Evolutionary conservation across 2,797 vertebrate species (phyloP).

Genomic region (Sus cebifrons): DNA sequence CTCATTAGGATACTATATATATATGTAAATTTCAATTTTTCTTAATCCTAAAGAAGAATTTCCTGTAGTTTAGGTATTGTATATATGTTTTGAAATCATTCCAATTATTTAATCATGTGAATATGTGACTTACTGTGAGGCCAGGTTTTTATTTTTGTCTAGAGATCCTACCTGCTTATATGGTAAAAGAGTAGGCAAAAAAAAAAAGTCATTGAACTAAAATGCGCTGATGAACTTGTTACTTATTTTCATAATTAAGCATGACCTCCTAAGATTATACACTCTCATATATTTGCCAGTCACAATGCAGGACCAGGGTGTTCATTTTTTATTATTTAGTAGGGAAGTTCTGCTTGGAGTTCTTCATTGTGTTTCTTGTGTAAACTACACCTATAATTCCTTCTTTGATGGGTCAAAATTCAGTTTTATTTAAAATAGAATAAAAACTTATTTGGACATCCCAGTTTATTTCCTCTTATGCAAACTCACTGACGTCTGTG

Average conservation of each 20-base stretch:
- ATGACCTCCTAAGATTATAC: slow-evolving; percentile 33
- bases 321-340: slow-evolving; percentile 51
- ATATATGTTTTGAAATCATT: slow-evolving; percentile 3
- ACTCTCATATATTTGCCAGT: slow-evolving; percentile 9
- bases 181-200: not conserved
- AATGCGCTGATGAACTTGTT: not conserved
- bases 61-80: not conserved
- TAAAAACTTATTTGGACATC: slow-evolving; percentile 27
- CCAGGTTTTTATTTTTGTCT: slow-evolving; percentile 34
- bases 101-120: slow-evolving; percentile 29
- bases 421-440: slow-evolving; percentile 65
- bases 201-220: not conserved
- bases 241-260: slow-evolving; percentile 47
- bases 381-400: slow-evolving; percentile 8
- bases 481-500: not conserved
- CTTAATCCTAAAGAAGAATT: slow-evolving; percentile 55
- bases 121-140: slow-evolving; percentile 48
- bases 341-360: not conserved
- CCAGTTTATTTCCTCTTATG: slow-evolving; percentile 32
- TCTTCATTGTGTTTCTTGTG: slow-evolving; percentile 3
- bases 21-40: slow-evolving; percentile 18
- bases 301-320: not conserved
- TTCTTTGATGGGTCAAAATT: slow-evolving; percentile 40
- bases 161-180: not conserved
- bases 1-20: slow-evolving; percentile 20